Evolutionary conservation across 2,888 invertebrate species (phyloP).

Genomic region (Leucophora obtusa): DNA sequence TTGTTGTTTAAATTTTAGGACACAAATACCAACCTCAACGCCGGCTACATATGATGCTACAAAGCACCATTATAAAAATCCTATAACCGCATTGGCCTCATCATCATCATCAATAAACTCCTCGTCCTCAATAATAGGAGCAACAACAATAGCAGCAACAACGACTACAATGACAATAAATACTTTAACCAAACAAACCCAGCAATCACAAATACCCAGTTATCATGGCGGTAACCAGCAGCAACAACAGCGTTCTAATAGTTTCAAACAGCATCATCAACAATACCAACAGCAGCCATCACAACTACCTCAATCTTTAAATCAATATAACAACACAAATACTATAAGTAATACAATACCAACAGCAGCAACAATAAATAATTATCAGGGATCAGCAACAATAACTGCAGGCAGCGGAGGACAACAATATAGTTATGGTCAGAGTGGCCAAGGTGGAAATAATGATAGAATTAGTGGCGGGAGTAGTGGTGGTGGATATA

Average conservation of each 20-base stretch:
- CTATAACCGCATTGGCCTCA: slow-evolving; percentile 57
- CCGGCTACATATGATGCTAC: slow-evolving; percentile 59
- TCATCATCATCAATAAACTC: slow-evolving; percentile 45
- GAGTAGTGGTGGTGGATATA: slow-evolving; percentile 47
- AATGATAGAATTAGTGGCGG: slow-evolving; percentile 14
- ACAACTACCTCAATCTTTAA: slow-evolving; percentile 68
- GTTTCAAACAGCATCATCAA: slow-evolving; percentile 63
- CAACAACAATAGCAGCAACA: slow-evolving; percentile 64
- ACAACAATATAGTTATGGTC: neutral
- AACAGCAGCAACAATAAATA: slow-evolving; percentile 55
- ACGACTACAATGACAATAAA: slow-evolving; percentile 68
- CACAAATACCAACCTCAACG: slow-evolving; percentile 66
- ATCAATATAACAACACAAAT: slow-evolving; percentile 47
- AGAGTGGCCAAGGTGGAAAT: slow-evolving; percentile 3
- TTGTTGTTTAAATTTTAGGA: slow-evolving; percentile 62
- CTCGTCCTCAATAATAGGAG: slow-evolving; percentile 46
- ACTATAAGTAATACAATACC: slow-evolving; percentile 54
- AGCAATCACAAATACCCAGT: slow-evolving; percentile 76
- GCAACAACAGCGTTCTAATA: slow-evolving; percentile 33
- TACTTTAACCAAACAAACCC: slow-evolving; percentile 64
- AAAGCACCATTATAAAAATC: slow-evolving; percentile 60
- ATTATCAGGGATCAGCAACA: slow-evolving; percentile 65
- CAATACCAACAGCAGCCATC: slow-evolving; percentile 65
- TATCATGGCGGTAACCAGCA: slow-evolving; percentile 64
- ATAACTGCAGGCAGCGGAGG: slow-evolving; percentile 57